Percentiles rank a stretch among this genome's conserved stretches.
phyloP scores from a whole-genome alignment of 2,113 vertebrate species.

The Halcyon senegalensis region DNA sequence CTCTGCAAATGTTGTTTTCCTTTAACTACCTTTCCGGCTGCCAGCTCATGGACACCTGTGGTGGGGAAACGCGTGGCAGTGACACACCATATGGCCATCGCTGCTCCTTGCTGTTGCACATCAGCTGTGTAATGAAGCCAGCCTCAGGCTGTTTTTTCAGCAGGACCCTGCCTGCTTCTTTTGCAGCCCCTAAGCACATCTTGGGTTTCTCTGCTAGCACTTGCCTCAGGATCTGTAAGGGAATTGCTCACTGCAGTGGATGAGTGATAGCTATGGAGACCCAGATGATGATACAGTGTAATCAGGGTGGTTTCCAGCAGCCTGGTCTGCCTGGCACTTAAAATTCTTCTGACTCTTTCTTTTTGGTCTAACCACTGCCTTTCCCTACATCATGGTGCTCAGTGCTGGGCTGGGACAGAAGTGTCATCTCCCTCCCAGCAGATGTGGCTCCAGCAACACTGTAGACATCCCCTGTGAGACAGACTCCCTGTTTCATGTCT shows the following conservation, averaged over 20 bases:
- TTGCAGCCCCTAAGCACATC: neutral
- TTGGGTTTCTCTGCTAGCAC: neutral
- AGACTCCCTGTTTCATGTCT: neutral
- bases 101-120: neutral
- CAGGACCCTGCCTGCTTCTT: neutral
- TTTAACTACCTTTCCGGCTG: neutral
- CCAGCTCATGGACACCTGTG: neutral
- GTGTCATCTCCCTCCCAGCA: neutral
- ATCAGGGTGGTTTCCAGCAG: neutral
- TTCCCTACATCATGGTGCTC: fast-evolving
- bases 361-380: neutral
- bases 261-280: neutral
- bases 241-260: neutral
- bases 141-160: neutral
- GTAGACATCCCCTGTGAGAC: fast-evolving
- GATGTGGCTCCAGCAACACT: neutral
- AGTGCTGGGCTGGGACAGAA: neutral
- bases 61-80: neutral
- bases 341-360: neutral
- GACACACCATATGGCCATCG: neutral
- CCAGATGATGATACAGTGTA: fast-evolving
- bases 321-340: neutral
- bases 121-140: neutral
- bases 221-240: conserved; percentile 42
- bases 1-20: neutral